Percentiles rank a stretch among this genome's conserved stretches.
These are phyloP conservation scores for Portunus trituberculatus DNA, from an alignment of 1,140 invertebrate species.

Conservation along the genomic window DNA sequence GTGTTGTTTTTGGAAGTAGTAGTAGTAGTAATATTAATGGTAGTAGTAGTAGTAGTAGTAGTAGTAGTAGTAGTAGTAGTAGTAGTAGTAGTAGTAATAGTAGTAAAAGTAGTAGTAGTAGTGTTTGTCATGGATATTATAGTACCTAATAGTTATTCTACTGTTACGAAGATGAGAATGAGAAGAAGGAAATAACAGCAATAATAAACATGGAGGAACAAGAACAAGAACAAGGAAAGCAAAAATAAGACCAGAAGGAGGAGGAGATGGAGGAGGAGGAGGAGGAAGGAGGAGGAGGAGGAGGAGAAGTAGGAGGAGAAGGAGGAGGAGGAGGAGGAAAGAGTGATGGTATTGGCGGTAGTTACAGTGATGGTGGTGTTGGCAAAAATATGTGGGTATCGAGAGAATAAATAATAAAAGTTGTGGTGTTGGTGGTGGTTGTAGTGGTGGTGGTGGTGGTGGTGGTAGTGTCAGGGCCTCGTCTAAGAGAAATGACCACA, in stretches of 20 bases:
- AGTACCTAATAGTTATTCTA: neutral
- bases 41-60: neutral
- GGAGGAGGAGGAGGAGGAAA: too few species aligned
- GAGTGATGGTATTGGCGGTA: neutral
- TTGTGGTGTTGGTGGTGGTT: neutral
- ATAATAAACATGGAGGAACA: neutral
- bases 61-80: neutral
- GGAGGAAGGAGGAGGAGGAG: too few species aligned
- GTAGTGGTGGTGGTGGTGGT: neutral
- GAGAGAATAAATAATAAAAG: constrained; percentile 2
- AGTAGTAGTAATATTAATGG: neutral
- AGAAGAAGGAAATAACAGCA: neutral
- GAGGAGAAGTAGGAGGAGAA: too few species aligned
- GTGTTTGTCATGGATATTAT: too few species aligned
- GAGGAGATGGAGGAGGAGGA: neutral
- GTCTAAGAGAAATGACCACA: neutral
- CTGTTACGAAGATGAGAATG: too few species aligned
- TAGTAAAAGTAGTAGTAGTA: neutral
- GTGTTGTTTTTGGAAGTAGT: neutral
- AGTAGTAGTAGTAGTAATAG: neutral
- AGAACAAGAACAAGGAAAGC: neutral
- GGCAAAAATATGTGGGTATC: neutral
- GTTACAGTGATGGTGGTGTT: neutral
- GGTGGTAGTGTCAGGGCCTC: neutral
- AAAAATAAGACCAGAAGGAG: neutral